Conservation (phyloP, 1,140 invertebrate species). For the Saccostrea cuccullata region DNA sequence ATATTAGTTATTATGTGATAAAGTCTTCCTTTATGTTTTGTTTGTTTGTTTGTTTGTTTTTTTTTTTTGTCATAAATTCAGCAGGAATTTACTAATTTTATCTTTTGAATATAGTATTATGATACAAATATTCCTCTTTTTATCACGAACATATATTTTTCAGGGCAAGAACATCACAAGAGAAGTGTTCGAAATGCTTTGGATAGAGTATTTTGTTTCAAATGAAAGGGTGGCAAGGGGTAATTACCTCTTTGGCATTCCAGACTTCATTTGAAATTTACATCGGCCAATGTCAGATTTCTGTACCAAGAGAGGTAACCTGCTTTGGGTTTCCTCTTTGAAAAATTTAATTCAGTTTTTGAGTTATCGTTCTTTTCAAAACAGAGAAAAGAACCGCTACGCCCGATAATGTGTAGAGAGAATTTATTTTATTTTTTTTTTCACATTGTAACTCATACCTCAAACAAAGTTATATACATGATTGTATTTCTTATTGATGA, state of each 20-base stretch:
- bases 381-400: too few relatives aligned
- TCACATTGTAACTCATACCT: background rate
- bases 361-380: slow-evolving; percentile 2
- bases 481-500: too few relatives aligned
- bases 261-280: slow-evolving; percentile 46
- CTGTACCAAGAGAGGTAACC: background rate
- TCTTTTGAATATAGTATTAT: too few relatives aligned
- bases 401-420: too few relatives aligned
- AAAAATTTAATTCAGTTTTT: background rate
- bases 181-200: slow-evolving; percentile 61
- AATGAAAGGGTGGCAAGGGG: slow-evolving; percentile 57
- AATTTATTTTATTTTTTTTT: too few relatives aligned
- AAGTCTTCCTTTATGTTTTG: too few relatives aligned
- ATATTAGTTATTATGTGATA: too few relatives aligned
- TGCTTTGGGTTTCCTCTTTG: background rate
- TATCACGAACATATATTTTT: slow-evolving; percentile 37
- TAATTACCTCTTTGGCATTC: slow-evolving; percentile 66
- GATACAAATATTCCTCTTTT: too few relatives aligned
- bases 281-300: background rate
- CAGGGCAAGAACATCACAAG: slow-evolving; percentile 64
- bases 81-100: too few relatives aligned
- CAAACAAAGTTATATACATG: background rate
- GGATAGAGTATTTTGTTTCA: slow-evolving; percentile 67
- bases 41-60: too few relatives aligned
- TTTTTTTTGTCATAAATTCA: too few relatives aligned